A percentile compares a stretch with the other conserved stretches of the same genome.
These are phyloP conservation scores for Contarinia nasturtii DNA, from an alignment of 1,140 invertebrate genomes.

Conservation along the genomic window DNA sequence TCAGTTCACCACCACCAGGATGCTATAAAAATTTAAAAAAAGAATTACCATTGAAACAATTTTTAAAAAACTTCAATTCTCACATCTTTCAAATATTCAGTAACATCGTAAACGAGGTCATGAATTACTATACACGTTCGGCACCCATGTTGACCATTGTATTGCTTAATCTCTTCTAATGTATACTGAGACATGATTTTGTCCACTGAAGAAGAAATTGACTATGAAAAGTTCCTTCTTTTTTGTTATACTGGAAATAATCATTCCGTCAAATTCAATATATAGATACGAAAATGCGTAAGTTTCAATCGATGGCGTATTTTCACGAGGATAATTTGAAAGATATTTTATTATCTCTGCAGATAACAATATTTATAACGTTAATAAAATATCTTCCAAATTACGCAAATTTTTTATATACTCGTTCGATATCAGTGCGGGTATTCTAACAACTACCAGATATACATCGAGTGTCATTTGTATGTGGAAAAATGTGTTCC, in stretches of 20 bases:
- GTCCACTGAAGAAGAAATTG: no score
- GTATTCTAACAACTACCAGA: neutral
- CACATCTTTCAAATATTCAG: constrained; percentile 34
- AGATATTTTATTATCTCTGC: neutral
- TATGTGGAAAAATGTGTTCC: no score
- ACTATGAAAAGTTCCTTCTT: neutral
- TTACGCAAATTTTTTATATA: neutral
- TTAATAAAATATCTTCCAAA: neutral
- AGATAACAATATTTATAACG: neutral
- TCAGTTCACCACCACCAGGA: constrained; percentile 38
- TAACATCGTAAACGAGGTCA: constrained; percentile 44
- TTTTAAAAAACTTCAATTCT: constrained; percentile 4
- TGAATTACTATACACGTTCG: constrained; percentile 40
- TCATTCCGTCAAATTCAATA: neutral
- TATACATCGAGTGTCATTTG: neutral
- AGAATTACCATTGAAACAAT: neutral
- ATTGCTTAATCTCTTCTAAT: constrained; percentile 6
- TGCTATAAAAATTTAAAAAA: constrained; percentile 25
- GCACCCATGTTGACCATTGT: constrained; percentile 29
- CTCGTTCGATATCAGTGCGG: neutral
- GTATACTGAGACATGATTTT: neutral
- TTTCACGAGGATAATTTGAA: neutral
- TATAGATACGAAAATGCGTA: neutral
- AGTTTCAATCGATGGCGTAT: neutral
- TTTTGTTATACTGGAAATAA: neutral